Percentiles rank a stretch among this genome's conserved stretches.
These are phyloP conservation scores for Thermophis baileyi DNA, from an alignment of 2,113 vertebrate species.

Conservation along the genomic window DNA sequence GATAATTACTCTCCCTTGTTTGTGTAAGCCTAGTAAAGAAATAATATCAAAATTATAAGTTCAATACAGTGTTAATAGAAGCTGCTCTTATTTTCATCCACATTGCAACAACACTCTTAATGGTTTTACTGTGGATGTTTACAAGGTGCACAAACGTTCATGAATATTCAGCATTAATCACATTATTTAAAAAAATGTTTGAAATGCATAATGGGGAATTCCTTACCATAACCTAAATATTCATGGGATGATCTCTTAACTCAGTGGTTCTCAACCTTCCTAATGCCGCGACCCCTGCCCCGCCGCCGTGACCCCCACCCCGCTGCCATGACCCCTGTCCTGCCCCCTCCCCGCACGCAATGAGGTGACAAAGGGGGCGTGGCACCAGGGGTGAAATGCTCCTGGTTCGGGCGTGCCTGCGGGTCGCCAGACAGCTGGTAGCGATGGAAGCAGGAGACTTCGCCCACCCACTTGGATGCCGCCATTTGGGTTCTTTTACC, in stretches of 20 bases:
- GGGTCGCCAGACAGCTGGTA: too few relatives aligned
- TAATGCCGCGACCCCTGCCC: too few relatives aligned
- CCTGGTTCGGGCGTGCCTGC: too few relatives aligned
- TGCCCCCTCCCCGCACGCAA: too few relatives aligned
- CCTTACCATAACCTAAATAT: neutral
- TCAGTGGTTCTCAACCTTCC: too few relatives aligned
- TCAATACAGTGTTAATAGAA: neutral
- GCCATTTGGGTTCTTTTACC: too few relatives aligned
- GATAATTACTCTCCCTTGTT: neutral
- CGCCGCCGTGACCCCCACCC: too few relatives aligned
- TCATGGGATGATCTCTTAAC: neutral
- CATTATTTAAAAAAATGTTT: neutral
- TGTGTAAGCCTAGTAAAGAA: neutral
- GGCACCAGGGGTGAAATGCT: too few relatives aligned
- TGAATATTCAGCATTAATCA: neutral
- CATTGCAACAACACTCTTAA: neutral
- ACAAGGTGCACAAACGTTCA: neutral
- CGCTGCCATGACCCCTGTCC: too few relatives aligned
- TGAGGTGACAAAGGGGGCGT: too few relatives aligned
- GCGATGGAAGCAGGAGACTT: too few relatives aligned
- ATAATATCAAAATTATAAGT: neutral
- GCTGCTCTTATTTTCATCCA: neutral
- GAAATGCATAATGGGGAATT: neutral
- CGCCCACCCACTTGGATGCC: too few relatives aligned
- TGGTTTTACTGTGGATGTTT: neutral